phyloP scores from a whole-genome alignment of 2,797 vertebrate genomes.

The Peromyscus eremicus region DNA sequence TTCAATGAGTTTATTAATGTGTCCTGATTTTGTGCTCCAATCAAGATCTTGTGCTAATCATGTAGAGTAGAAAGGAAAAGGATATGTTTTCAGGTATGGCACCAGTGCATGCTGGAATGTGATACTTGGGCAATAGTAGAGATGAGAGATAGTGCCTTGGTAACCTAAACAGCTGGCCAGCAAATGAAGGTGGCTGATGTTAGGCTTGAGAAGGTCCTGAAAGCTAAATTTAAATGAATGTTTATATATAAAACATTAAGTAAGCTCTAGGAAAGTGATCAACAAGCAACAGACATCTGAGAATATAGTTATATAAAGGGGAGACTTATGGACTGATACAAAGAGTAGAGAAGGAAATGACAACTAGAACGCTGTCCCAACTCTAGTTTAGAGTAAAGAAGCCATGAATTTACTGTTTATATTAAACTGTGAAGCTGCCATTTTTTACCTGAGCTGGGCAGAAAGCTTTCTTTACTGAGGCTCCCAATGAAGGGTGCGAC shows the following conservation, averaged over 20 bases:
- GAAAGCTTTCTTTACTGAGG: not conserved
- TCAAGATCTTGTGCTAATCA: not conserved
- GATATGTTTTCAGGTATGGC: not conserved
- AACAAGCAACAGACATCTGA: not conserved
- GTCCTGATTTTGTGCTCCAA: not conserved
- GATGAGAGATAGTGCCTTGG: not conserved
- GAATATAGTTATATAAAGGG: not conserved
- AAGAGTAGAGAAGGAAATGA: not conserved
- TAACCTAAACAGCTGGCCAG: not conserved
- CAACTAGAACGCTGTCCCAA: not conserved
- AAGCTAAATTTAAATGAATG: not conserved
- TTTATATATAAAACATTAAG: not conserved
- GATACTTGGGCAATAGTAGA: not conserved
- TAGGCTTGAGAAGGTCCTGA: not conserved
- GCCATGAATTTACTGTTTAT: not conserved
- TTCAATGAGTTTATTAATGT: not conserved
- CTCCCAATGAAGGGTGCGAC: not conserved
- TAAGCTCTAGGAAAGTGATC: not conserved
- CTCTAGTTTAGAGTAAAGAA: not conserved
- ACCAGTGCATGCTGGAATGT: not conserved
- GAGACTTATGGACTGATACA: not conserved
- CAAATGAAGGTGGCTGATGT: not conserved
- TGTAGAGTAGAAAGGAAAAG: not conserved
- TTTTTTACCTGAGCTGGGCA: not conserved
- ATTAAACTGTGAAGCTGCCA: not conserved